Base-by-base conservation (phyloP, 2,888 invertebrate species). In the Melanotus villosus region DNA sequence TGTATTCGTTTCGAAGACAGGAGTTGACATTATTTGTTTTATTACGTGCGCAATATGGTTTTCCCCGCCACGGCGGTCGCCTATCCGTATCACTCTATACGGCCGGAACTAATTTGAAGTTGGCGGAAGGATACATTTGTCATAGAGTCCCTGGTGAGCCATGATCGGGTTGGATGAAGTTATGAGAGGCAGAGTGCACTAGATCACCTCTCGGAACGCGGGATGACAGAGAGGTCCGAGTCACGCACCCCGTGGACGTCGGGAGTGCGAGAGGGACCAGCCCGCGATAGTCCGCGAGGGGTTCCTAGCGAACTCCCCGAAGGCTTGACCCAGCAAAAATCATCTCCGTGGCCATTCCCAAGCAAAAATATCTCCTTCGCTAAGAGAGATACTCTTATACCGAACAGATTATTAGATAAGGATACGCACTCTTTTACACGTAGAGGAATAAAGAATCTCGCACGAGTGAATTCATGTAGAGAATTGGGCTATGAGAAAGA, bases 51-150 rank as follows among this genome's bases (percentile, higher is more conserved):
- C 80, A 81, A 80, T 81, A 80, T 78, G 82, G 80, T 77, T 78
- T 78, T 74, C 71, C 74, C 75, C 74, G 72, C 73, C 70, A 32
- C 68, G 72, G 41, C 63, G 70, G 68, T 72, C 72, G 70, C 72
- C 73, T 75, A 72, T 73, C 75, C 75, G 73, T 75, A 72, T 76
- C 75, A 73, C 77, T 79, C 84, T 9, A 78, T 79, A 82, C 80
- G 82, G 80, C 81, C 82, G 82, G 84, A 85, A 85, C 85, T 85
- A 85, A 85, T 85, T 85, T 84, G 84, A 85, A 85, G 84, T 85
- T 84, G 84, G 84, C 83, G 84, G 84, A 85, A 85, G 84, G 84
- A 83, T 85, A 85, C 85, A 85, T 85, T 85, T 85, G 85, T 85
- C 85, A 85, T 85, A 83, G 81, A 81, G 81, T 85, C 85, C 84